phyloP scores from a whole-genome alignment of 1,140 invertebrate genomes.

The Delia radicum region DNA sequence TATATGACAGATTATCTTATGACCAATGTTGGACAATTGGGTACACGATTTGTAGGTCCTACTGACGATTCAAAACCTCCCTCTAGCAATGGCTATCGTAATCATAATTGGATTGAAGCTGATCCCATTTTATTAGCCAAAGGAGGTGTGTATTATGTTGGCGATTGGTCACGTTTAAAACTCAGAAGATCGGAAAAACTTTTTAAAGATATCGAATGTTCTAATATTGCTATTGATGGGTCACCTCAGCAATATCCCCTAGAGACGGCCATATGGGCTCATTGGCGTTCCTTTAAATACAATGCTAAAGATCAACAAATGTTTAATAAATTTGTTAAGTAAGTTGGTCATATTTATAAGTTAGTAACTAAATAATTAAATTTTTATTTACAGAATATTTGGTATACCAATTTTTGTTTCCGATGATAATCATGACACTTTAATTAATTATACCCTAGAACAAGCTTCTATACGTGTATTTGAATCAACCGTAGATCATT shows the following conservation, averaged over 20 bases:
- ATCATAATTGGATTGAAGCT: constrained; percentile 41
- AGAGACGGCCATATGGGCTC: constrained; percentile 43
- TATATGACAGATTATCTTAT: constrained; percentile 36
- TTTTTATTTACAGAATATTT: constrained; percentile 41
- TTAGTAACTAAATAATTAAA: not conserved
- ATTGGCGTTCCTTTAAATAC: constrained; percentile 44
- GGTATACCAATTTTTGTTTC: constrained; percentile 47
- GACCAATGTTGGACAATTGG: constrained; percentile 39
- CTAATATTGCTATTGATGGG: constrained; percentile 32
- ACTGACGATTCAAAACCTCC: constrained; percentile 35
- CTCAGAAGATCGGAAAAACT: constrained; percentile 33
- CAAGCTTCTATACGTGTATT: constrained; percentile 15
- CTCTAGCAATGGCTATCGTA: no score
- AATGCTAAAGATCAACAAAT: constrained; percentile 28
- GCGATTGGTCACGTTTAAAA: constrained; percentile 45
- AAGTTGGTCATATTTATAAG: not conserved
- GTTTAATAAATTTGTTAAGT: constrained; percentile 33
- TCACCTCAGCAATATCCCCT: constrained; percentile 32
- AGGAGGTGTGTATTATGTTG: constrained; percentile 44
- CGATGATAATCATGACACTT: constrained; percentile 28
- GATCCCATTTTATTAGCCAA: constrained; percentile 43
- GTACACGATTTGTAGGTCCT: constrained; percentile 41
- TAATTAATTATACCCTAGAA: constrained; percentile 36
- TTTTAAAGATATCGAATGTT: constrained; percentile 39
- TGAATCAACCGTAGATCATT: constrained; percentile 28